Evolutionary conservation across 2,888 invertebrate genomes (phyloP).

Genomic region (Megastigmus dorsalis): DNA sequence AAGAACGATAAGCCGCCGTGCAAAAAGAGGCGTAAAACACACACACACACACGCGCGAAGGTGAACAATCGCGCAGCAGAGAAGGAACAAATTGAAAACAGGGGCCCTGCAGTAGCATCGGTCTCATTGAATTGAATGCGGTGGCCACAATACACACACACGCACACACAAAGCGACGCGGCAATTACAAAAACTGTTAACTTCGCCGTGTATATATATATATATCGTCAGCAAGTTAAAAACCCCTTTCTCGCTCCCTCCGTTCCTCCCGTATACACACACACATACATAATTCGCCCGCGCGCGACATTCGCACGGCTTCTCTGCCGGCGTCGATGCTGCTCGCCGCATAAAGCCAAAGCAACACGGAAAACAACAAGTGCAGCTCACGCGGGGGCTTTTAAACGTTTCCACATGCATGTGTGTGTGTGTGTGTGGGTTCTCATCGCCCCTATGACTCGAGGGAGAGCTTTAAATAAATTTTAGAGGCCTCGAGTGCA

Average conservation of each 20-base stretch:
- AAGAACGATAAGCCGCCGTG: too few relatives aligned
- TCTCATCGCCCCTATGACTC: slow-evolving; percentile 24
- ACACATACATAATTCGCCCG: too few relatives aligned
- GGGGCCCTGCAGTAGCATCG: too few relatives aligned
- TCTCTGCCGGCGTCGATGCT: too few relatives aligned
- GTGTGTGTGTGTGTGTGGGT: too few relatives aligned
- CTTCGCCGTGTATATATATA: too few relatives aligned
- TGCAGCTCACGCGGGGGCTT: not conserved
- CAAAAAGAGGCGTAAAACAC: not conserved
- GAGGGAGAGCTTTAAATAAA: slow-evolving; percentile 70
- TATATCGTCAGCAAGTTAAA: not conserved
- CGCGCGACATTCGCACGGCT: slow-evolving; percentile 10
- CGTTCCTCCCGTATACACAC: not conserved
- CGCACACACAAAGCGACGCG: not conserved
- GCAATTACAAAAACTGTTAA: not conserved
- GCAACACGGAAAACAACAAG: slow-evolving; percentile 20
- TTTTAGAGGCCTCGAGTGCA: slow-evolving; percentile 69
- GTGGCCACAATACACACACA: too few relatives aligned
- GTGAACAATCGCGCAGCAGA: not conserved
- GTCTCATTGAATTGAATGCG: not conserved
- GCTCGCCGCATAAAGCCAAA: not conserved
- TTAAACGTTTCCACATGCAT: not conserved
- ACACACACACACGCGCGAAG: not conserved
- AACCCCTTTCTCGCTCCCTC: not conserved
- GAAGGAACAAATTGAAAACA: not conserved